Conservation (phyloP, 2,797 vertebrate species). For the Crocidura indochinensis region DNA sequence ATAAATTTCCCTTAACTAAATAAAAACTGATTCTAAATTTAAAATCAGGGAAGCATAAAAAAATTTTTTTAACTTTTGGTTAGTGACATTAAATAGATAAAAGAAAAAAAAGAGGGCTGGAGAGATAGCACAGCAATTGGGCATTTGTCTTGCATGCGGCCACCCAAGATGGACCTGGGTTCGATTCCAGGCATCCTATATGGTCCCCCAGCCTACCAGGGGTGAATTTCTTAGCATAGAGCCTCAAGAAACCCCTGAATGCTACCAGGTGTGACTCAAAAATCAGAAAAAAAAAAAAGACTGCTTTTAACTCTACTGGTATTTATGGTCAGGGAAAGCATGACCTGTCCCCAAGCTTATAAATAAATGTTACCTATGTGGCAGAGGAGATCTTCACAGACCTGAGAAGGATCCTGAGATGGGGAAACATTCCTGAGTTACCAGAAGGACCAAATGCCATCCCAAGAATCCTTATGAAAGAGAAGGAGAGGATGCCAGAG, state of each 20-base stretch:
- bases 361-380: neutral
- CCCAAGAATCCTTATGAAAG: neutral
- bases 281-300: too few species aligned
- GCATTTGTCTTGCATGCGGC: too few species aligned
- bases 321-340: neutral
- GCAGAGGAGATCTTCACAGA: neutral
- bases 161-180: too few species aligned
- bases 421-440: neutral
- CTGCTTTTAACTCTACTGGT: conserved; percentile 8
- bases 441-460: neutral
- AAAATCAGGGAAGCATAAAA: conserved; percentile 49
- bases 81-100: neutral
- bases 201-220: too few species aligned
- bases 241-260: too few species aligned
- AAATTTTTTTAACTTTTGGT: neutral
- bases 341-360: neutral
- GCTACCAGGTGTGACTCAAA: too few species aligned
- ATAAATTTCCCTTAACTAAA: conserved; percentile 48
- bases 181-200: too few species aligned
- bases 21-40: conserved; percentile 57
- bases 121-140: too few species aligned
- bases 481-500: neutral
- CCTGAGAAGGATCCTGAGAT: neutral
- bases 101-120: neutral
- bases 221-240: too few species aligned